Evolutionary conservation across 2,113 vertebrate genomes (phyloP).

Genomic region (Alligator mississippiensis): DNA sequence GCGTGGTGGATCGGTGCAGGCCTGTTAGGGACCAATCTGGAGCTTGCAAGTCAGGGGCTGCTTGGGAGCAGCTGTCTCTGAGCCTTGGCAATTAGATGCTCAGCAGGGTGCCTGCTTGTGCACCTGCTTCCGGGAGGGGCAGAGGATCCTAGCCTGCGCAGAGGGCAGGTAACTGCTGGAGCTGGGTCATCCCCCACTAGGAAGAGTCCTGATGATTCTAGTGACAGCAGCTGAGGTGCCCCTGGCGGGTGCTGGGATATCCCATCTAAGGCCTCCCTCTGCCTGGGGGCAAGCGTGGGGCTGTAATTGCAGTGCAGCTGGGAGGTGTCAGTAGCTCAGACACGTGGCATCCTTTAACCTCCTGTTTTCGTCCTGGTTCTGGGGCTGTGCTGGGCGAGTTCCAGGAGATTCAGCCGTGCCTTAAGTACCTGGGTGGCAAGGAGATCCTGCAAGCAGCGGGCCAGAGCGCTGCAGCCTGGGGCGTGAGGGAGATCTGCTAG

Average conservation of each 20-base stretch:
- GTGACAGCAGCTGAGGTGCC: not conserved
- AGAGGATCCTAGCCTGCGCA: not conserved
- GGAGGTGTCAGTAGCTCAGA: not conserved
- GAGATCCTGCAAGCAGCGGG: not conserved
- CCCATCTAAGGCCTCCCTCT: not conserved
- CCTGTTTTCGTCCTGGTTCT: not conserved
- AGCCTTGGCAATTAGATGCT: slow-evolving; percentile 23
- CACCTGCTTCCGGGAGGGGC: not conserved
- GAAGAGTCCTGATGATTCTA: not conserved
- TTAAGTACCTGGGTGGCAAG: no score
- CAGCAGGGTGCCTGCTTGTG: not conserved
- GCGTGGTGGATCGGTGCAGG: not conserved
- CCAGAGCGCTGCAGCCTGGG: no score
- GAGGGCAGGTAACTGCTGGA: not conserved
- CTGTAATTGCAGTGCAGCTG: not conserved
- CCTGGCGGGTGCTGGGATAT: not conserved
- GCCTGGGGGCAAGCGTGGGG: no score
- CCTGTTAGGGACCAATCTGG: not conserved
- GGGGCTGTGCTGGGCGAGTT: not conserved
- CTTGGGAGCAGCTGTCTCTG: slow-evolving; percentile 11
- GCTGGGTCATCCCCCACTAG: not conserved
- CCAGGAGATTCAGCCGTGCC: not conserved
- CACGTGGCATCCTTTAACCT: not conserved
- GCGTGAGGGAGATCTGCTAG: no score
- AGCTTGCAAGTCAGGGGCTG: not conserved